phyloP scores from a whole-genome alignment of 2,888 invertebrate species.

The Thymelicus lineola region DNA sequence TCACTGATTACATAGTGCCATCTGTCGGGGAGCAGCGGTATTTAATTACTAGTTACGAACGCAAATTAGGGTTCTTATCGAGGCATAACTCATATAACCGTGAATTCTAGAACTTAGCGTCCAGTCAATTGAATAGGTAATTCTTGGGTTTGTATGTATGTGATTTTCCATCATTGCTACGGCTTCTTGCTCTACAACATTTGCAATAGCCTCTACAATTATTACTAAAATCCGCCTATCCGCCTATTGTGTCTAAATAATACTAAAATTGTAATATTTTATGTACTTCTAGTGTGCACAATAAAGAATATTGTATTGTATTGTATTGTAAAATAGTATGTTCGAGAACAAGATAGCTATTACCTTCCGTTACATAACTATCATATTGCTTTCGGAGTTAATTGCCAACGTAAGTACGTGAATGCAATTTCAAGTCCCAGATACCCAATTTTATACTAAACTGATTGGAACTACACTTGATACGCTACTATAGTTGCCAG shows the following conservation, averaged over 20 bases:
- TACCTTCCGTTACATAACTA: not conserved
- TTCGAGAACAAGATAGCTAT: not conserved
- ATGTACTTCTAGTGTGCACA: no score
- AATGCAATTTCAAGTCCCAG: not conserved
- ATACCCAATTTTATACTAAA: slow-evolving; percentile 20
- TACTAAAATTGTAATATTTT: no score
- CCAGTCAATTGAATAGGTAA: slow-evolving; percentile 34
- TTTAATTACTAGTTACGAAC: slow-evolving; percentile 50
- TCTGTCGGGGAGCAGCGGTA: slow-evolving; percentile 58
- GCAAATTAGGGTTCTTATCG: slow-evolving; percentile 48
- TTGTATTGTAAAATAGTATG: no score
- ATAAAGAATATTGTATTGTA: no score
- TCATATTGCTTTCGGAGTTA: not conserved
- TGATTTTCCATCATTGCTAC: not conserved
- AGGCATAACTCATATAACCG: slow-evolving; percentile 40
- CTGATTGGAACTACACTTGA: slow-evolving; percentile 1
- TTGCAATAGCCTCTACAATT: not conserved
- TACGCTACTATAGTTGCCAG: not conserved
- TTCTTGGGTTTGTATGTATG: not conserved
- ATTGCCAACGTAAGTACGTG: not conserved
- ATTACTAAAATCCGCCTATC: no score
- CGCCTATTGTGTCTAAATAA: no score
- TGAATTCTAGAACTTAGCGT: slow-evolving; percentile 43
- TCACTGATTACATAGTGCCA: slow-evolving; percentile 54
- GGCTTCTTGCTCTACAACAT: not conserved